Conservation (phyloP, 2,113 vertebrate species). For the Ptilonorhynchus violaceus region DNA sequence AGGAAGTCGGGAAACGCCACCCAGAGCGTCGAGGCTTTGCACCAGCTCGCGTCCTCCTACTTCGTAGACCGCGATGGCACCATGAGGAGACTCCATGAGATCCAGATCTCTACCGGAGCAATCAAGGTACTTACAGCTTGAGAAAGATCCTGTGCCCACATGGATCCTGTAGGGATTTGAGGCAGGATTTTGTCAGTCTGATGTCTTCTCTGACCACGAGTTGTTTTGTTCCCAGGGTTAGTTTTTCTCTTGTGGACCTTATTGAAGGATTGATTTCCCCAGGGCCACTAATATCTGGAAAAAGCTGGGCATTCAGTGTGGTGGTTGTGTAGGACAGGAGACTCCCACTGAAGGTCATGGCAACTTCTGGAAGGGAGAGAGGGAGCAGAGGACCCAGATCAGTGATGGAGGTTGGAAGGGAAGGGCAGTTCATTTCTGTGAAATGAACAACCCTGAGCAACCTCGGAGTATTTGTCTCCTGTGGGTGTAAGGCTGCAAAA, state of each 20-base stretch:
- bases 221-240: background rate
- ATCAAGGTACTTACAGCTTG: constrained; percentile 85
- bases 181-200: background rate
- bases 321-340: background rate
- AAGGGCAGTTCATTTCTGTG: background rate
- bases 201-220: background rate
- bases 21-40: constrained; percentile 93
- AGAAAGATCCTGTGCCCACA: background rate
- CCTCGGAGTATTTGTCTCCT: background rate
- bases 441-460: background rate
- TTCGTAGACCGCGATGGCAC: constrained; percentile 98
- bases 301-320: background rate
- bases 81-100: constrained; percentile 97
- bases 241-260: background rate
- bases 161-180: background rate
- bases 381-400: background rate
- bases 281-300: background rate
- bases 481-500: background rate
- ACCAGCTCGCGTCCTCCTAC: constrained; percentile 98
- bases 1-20: constrained; percentile 90
- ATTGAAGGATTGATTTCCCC: background rate
- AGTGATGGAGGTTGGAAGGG: background rate
- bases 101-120: constrained; percentile 97
- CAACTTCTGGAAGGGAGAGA: background rate
- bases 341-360: background rate